Evolutionary conservation across 2,113 vertebrate species (phyloP), one percentile per base, ranked within the genome.

Genomic region (Choloepus hoffmanni): DNA sequence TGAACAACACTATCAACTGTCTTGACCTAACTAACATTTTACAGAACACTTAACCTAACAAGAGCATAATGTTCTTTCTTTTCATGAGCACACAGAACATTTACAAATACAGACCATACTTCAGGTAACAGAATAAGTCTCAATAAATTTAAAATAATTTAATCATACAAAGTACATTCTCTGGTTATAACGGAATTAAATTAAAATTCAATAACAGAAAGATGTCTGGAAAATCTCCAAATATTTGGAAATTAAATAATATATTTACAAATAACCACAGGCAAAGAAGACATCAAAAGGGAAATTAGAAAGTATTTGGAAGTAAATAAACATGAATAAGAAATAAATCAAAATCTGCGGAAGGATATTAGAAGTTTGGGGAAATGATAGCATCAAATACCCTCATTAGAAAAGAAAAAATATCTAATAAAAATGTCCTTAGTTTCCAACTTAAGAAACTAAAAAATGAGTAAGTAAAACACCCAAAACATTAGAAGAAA

Each of bases 371-470:
- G 0, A 6, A 55, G 19, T 65, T 70, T 73, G 48, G 12, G 26
- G 53, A 73, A 70, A 90, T 65, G 74, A 74, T 26, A 88, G 53
- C 30, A 84, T 45, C 88, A 90, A 84, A 65, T 63, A 53, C 18
- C 60, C 62, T 28, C 40, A 8, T 60, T 23, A 79, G 30, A 60
- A 82, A 95, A 63, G 18, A 81, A 88, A 10, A 77, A 74, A 89
- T 24, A 10, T 85, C 77, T 68, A 85, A 89, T 50, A 62, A 89
- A 92, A 83, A 43, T 63, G 2, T 95, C 43, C 45, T 76, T 26
- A 65, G 84, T 90, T 90, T 95, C 33, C n/a, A 92, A 73, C 26
- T 50, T 82, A 62, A 45, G 33, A 78, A 92, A 92, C 30, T 48
- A 84, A 50, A 24, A 88, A 92, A 95, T 62, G 43, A 63, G 10